Percentiles rank a stretch among this genome's conserved stretches.
Conservation (phyloP, 2,888 invertebrate species). For the Watsonalla binaria region DNA sequence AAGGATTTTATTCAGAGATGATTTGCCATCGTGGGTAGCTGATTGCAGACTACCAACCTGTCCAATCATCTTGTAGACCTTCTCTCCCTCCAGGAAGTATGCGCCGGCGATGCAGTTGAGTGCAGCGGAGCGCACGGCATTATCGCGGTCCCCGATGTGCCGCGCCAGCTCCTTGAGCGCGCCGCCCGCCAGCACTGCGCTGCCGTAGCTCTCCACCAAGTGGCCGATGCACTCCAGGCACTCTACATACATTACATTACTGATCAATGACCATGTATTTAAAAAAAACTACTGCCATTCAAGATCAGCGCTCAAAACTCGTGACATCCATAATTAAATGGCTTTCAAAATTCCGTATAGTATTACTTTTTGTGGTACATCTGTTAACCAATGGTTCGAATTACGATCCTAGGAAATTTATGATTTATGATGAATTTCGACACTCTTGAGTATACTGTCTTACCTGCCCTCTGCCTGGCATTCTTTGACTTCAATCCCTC, state of each 20-base stretch:
- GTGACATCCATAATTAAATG: too few relatives aligned
- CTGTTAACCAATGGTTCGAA: too few relatives aligned
- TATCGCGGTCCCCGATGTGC: slow-evolving; percentile 97
- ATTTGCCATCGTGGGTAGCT: too few relatives aligned
- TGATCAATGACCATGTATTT: too few relatives aligned
- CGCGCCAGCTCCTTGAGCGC: slow-evolving; percentile 94
- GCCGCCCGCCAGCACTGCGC: slow-evolving; percentile 89
- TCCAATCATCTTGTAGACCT: slow-evolving; percentile 93
- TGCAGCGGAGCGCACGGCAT: slow-evolving; percentile 96
- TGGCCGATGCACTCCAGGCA: slow-evolving; percentile 95
- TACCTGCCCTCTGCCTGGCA: slow-evolving; percentile 93
- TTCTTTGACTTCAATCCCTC: slow-evolving; percentile 98
- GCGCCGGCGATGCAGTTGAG: slow-evolving; percentile 95
- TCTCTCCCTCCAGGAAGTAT: slow-evolving; percentile 94
- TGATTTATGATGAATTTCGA: too few relatives aligned
- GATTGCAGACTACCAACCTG: slow-evolving; percentile 78
- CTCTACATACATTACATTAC: slow-evolving; percentile 67
- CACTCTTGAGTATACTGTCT: slow-evolving; percentile 11
- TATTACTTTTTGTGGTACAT: too few relatives aligned
- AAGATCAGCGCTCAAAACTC: too few relatives aligned
- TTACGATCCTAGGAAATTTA: too few relatives aligned
- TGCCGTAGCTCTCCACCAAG: slow-evolving; percentile 91
- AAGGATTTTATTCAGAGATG: neutral
- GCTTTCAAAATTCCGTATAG: too few relatives aligned
- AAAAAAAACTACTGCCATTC: too few relatives aligned